phyloP scores from a whole-genome alignment of 2,888 invertebrate species.

The Apocheima hispidaria region DNA sequence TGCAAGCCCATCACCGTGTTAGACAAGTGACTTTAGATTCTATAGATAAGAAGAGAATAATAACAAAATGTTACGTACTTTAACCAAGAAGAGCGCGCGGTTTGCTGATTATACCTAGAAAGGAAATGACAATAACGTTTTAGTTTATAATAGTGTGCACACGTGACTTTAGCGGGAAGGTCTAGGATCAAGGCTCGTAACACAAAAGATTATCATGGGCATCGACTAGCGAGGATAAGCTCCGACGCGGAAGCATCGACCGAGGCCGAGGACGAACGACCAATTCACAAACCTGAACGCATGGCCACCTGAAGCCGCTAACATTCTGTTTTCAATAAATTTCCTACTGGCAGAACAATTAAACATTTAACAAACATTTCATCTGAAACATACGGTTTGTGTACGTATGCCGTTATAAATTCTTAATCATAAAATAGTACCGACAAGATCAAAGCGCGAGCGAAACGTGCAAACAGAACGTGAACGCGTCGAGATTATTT shows the following conservation, averaged over 20 bases:
- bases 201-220: slow-evolving; percentile 82
- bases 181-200: slow-evolving; percentile 78
- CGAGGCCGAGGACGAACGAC: slow-evolving; percentile 82
- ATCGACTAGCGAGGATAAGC: slow-evolving; percentile 81
- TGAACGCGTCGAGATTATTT: slow-evolving; percentile 41
- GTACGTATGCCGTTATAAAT: slow-evolving; percentile 36
- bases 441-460: slow-evolving; percentile 46
- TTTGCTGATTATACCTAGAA: slow-evolving; percentile 86
- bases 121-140: slow-evolving; percentile 77
- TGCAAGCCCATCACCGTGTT: slow-evolving; percentile 30
- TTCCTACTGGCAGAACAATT: slow-evolving; percentile 35
- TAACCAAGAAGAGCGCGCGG: slow-evolving; percentile 82
- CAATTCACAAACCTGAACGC: slow-evolving; percentile 77
- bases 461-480: slow-evolving; percentile 45
- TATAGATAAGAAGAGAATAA: slow-evolving; percentile 31
- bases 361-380: slow-evolving; percentile 23
- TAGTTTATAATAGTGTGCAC: slow-evolving; percentile 64
- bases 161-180: slow-evolving; percentile 69
- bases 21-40: slow-evolving; percentile 22
- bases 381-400: slow-evolving; percentile 28
- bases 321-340: slow-evolving; percentile 48
- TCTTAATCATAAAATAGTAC: slow-evolving; percentile 38
- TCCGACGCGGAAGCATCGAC: slow-evolving; percentile 78
- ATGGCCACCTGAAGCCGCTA: slow-evolving; percentile 66
- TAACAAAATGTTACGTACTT: slow-evolving; percentile 80